These are phyloP conservation scores for Myripristis jacobus DNA, from an alignment of 2,797 vertebrate genomes.

Conservation along the genomic window DNA sequence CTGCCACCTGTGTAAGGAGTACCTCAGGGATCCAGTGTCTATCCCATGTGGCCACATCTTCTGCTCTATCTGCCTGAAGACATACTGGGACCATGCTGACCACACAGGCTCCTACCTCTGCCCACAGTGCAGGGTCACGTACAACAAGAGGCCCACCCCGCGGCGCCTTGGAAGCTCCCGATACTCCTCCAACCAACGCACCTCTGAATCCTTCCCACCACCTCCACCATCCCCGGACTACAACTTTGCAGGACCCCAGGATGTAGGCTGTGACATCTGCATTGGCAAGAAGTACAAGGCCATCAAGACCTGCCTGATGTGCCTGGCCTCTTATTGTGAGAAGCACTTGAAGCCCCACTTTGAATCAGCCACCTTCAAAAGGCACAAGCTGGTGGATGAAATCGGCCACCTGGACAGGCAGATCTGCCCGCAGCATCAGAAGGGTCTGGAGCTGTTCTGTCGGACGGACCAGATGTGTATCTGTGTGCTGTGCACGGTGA, in stretches of 20 bases:
- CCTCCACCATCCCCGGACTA: constrained; percentile 85
- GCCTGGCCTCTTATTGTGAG: constrained; percentile 96
- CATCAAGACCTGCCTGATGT: constrained; percentile 95
- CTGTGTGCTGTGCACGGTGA: constrained; percentile 97
- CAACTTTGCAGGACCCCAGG: constrained; percentile 86
- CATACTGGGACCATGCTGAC: constrained; percentile 87
- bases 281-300: constrained; percentile 95
- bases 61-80: constrained; percentile 85
- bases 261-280: constrained; percentile 96
- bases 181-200: constrained; percentile 61
- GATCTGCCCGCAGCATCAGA: constrained; percentile 96
- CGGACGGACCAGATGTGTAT: constrained; percentile 98
- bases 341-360: constrained; percentile 95
- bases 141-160: constrained; percentile 84
- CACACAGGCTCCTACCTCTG: constrained; percentile 80
- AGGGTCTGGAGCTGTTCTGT: constrained; percentile 98
- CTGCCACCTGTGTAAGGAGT: constrained; percentile 86
- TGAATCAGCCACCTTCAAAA: constrained; percentile 93
- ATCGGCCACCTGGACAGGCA: constrained; percentile 95
- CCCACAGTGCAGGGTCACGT: constrained; percentile 83
- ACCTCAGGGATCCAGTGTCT: constrained; percentile 83
- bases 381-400: constrained; percentile 96
- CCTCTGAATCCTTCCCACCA: constrained; percentile 76
- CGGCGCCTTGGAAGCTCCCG: constrained; percentile 75
- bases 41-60: constrained; percentile 86